A percentile compares a stretch with the other conserved stretches of the same genome.
These are phyloP conservation scores for Irena cyanogastra DNA, from an alignment of 2,113 vertebrate species.

Conservation along the genomic window DNA sequence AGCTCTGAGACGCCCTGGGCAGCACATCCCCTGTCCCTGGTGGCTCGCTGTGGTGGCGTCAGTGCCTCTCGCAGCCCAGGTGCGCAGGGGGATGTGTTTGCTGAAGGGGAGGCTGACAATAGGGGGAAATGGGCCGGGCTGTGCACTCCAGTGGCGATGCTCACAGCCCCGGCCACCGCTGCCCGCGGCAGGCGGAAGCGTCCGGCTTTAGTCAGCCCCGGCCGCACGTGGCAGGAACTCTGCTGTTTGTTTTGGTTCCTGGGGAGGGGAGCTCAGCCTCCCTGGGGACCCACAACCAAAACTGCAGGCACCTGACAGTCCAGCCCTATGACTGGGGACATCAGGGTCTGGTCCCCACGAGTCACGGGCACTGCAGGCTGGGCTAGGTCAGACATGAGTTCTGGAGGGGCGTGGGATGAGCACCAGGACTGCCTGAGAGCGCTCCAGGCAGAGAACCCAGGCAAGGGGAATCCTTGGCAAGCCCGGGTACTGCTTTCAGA, in stretches of 20 bases:
- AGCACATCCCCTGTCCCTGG: neutral
- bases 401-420: rapidly evolving
- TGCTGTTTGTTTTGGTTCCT: conserved; percentile 53
- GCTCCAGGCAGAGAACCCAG: neutral
- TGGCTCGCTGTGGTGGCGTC: neutral
- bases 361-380: rapidly evolving
- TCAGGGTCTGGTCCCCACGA: neutral
- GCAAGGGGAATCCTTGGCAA: neutral
- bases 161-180: neutral
- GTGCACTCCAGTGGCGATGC: neutral
- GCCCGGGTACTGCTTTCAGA: neutral
- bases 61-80: conserved; percentile 47
- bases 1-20: rapidly evolving
- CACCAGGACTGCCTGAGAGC: neutral
- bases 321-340: neutral
- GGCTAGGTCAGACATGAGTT: neutral
- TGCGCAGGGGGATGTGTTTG: conserved; percentile 54
- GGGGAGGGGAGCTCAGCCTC: neutral
- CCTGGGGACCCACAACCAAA: neutral
- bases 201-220: conserved; percentile 69
- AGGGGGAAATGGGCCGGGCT: conserved; percentile 67
- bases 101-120: conserved; percentile 63
- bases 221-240: conserved; percentile 63
- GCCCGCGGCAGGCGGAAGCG: conserved; percentile 46
- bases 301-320: neutral